Conservation (phyloP, 1,140 invertebrate genomes). For the Spodoptera frugiperda region DNA sequence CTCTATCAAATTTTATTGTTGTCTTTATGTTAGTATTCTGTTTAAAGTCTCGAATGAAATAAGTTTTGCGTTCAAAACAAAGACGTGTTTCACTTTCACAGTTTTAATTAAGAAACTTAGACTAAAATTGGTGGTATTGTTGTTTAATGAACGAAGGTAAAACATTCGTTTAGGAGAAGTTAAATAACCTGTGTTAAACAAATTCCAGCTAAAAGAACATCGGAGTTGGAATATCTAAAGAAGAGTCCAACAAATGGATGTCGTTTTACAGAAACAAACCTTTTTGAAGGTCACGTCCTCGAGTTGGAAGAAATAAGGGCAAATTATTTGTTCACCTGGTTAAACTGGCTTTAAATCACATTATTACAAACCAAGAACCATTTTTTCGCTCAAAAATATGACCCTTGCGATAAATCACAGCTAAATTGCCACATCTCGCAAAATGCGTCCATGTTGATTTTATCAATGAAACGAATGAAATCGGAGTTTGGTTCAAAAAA, state of each 20-base stretch:
- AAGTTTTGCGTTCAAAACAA: conserved; percentile 30
- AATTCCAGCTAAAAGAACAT: background rate
- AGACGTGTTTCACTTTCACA: conserved; percentile 29
- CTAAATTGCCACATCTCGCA: conserved; percentile 30
- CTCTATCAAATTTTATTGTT: conserved; percentile 28
- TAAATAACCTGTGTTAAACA: conserved; percentile 18
- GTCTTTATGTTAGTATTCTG: conserved; percentile 29
- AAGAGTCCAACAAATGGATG: background rate
- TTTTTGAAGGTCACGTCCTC: background rate
- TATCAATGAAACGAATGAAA: conserved; percentile 33
- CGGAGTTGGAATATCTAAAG: conserved; percentile 9
- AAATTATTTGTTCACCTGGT: conserved; percentile 1
- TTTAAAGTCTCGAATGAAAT: conserved; percentile 16
- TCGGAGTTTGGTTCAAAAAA: conserved; percentile 18
- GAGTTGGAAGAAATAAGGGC: background rate
- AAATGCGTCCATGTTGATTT: conserved; percentile 42
- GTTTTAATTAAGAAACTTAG: conserved; percentile 30
- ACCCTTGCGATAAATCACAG: conserved; percentile 21
- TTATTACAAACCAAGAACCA: background rate
- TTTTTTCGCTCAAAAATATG: conserved; percentile 9
- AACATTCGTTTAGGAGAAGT: conserved; percentile 6
- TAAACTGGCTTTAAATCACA: background rate
- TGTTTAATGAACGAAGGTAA: conserved; percentile 36
- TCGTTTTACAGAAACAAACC: background rate
- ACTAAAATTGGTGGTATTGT: conserved; percentile 12